A percentile compares a stretch with the other conserved stretches of the same genome.
These are phyloP conservation scores for Drosophila ustulata DNA, from an alignment of 2,888 invertebrate genomes.

Conservation along the genomic window DNA sequence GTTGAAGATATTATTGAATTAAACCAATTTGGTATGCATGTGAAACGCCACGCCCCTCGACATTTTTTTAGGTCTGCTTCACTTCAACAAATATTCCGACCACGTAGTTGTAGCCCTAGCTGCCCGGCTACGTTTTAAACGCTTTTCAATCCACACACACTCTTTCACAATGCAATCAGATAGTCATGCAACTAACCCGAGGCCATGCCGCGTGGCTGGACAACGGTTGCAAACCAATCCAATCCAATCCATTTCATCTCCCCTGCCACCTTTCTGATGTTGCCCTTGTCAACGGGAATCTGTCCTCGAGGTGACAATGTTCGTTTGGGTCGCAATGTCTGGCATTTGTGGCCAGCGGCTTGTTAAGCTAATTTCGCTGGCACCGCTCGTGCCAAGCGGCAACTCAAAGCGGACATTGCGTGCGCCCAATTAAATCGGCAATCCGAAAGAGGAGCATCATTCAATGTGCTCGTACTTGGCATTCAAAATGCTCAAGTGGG, in stretches of 20 bases:
- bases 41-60: not conserved
- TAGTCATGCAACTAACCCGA: conserved; percentile 45
- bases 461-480: conserved; percentile 45
- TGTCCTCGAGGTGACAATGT: conserved; percentile 57
- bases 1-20: conserved; percentile 65
- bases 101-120: conserved; percentile 56
- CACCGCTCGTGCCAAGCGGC: conserved; percentile 28
- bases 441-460: conserved; percentile 36
- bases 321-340: conserved; percentile 18
- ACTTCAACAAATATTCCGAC: conserved; percentile 49
- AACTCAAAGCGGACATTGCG: conserved; percentile 38
- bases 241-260: conserved; percentile 1
- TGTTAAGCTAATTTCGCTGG: conserved; percentile 57
- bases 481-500: conserved; percentile 61
- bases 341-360: conserved; percentile 40
- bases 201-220: not conserved
- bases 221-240: conserved; percentile 10
- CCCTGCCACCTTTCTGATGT: not conserved
- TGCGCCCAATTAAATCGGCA: conserved; percentile 62
- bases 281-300: conserved; percentile 53
- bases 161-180: conserved; percentile 62
- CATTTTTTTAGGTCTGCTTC: not conserved
- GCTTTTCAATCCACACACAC: conserved; percentile 59
- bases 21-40: conserved; percentile 70
- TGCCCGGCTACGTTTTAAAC: conserved; percentile 52